A percentile compares a stretch with the other conserved stretches of the same genome.
phyloP scores from a whole-genome alignment of 1,140 invertebrate genomes.

The Drosophila sucinea region DNA sequence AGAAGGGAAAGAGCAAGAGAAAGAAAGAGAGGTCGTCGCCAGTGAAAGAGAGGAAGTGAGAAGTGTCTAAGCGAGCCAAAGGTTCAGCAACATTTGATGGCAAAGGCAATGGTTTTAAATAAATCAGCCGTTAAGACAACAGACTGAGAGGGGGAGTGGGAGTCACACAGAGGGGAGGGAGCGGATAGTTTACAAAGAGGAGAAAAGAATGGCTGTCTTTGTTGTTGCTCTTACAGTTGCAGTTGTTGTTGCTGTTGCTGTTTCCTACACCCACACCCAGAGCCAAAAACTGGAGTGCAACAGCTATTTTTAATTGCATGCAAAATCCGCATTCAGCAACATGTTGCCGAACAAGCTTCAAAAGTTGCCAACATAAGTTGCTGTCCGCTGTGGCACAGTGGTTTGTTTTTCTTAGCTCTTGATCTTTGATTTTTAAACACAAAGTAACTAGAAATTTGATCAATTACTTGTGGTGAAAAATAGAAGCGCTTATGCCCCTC shows the following conservation, averaged over 20 bases:
- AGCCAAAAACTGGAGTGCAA: constrained; percentile 62
- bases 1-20: background rate
- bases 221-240: constrained; percentile 41
- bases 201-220: constrained; percentile 66
- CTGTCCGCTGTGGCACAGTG: background rate
- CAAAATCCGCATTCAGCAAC: constrained; percentile 58
- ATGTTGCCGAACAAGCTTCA: constrained; percentile 47
- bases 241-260: constrained; percentile 37
- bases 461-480: too few species aligned
- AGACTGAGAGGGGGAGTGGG: constrained; percentile 20
- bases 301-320: constrained; percentile 74
- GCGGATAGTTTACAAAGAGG: background rate
- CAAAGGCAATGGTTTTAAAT: constrained; percentile 67
- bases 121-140: constrained; percentile 64
- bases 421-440: too few species aligned
- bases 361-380: constrained; percentile 27
- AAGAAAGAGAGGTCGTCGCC: background rate
- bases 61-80: constrained; percentile 58
- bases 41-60: constrained; percentile 29
- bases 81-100: constrained; percentile 74
- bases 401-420: background rate
- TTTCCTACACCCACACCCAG: constrained; percentile 58
- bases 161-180: constrained; percentile 17
- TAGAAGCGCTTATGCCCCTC: too few species aligned
- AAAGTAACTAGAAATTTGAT: too few species aligned